phyloP scores from a whole-genome alignment of 2,113 vertebrate genomes.

The Butastur rufipennis region DNA sequence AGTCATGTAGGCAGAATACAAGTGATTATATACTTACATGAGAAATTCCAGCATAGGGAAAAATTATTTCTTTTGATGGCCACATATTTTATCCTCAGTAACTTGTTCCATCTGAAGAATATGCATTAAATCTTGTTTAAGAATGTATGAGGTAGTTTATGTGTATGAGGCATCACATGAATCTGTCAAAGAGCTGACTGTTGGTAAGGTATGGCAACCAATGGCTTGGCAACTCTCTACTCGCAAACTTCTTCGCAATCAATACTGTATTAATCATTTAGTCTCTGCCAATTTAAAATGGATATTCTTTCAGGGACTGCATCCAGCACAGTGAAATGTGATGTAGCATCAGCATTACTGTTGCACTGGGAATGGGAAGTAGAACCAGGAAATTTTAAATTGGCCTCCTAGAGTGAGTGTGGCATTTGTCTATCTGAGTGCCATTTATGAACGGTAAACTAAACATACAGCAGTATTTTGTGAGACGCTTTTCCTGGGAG shows the following conservation, averaged over 20 bases:
- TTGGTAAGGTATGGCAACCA: background rate
- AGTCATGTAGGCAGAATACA: background rate
- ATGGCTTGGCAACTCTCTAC: background rate
- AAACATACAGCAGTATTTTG: background rate
- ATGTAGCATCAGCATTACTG: background rate
- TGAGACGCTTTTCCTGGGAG: background rate
- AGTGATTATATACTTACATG: background rate
- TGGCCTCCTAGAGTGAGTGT: background rate
- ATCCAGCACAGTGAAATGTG: background rate
- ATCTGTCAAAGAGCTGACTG: background rate
- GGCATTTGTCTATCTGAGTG: background rate
- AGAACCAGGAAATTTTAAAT: background rate
- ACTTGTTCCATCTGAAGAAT: background rate
- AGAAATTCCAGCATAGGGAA: background rate
- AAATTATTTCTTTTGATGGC: background rate
- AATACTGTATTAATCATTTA: slow-evolving; percentile 44
- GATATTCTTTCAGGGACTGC: background rate
- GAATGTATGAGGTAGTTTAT: slow-evolving; percentile 18
- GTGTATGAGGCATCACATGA: slow-evolving; percentile 16
- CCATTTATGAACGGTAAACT: background rate
- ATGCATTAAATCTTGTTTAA: slow-evolving; percentile 9
- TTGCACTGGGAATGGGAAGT: background rate
- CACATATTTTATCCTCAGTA: background rate
- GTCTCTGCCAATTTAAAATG: slow-evolving; percentile 22
- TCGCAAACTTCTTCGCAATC: background rate